Base-by-base conservation (phyloP, 2,888 invertebrate species). In the Noctua comes region DNA sequence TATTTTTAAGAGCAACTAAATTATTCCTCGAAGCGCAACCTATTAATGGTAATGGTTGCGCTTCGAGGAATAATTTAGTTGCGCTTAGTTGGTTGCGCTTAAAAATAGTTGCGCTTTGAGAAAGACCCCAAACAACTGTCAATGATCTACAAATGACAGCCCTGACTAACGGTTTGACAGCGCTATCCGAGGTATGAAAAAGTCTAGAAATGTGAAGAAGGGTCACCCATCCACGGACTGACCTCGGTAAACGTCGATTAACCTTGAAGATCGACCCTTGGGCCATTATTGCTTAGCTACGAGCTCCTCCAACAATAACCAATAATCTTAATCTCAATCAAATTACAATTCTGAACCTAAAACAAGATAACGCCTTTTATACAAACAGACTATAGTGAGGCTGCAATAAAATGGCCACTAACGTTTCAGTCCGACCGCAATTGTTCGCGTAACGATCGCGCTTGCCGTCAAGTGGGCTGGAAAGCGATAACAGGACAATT, bases 401-500 rank as follows among this genome's bases (percentile, higher is more conserved):
- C 78, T 88, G 82, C 80, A 88, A 85, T 88, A 88, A 91, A 91
- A 89, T 88, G 85, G 85, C 90, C 89, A 87, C 90, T 88, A 90
- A 89, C 88, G 87, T 86, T 88, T 80, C 85, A 80, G 85, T 80
- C 31, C 76, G 64, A 83, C 88, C 90, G 82, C 91, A 91, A 91
- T 90, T 91, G 91, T 90, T 86, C 89, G 79, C 79, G 81, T 88
- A 88, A 90, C 89, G 89, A 88, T 85, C 90, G 84, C 84, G 88
- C 84, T 85, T 83, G 80, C 85, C 88, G 90, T 91, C 91, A 92
- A 93, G 92, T 92, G 93, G 91, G 84, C 89, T 89, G 93, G 93
- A 93, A 93, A 92, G 91, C 91, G 93, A 93, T 93, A 93, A 92
- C 92, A 88, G 86, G 81, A 90, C 91, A 90, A 93, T 93, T 93